Evolutionary conservation across 2,113 vertebrate genomes (phyloP).

Genomic region (Tinamus guttatus): DNA sequence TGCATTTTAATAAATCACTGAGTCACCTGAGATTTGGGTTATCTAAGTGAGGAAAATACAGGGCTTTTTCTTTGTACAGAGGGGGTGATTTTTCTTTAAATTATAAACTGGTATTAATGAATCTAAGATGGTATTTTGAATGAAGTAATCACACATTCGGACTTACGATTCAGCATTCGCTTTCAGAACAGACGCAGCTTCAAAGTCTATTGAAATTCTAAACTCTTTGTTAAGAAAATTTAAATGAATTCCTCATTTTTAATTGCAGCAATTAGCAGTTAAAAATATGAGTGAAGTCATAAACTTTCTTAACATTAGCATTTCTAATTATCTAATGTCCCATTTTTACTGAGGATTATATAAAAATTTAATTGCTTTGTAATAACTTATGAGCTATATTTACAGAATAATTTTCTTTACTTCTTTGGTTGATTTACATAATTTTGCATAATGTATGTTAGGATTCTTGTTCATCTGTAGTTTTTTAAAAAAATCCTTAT

Average conservation of each 20-base stretch:
- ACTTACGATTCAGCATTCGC: not conserved
- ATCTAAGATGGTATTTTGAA: not conserved
- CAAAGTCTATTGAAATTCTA: conserved; percentile 15
- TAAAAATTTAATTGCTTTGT: conserved; percentile 57
- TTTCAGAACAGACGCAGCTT: conserved; percentile 7
- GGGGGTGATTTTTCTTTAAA: not conserved
- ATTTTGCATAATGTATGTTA: conserved; percentile 55
- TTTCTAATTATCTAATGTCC: conserved; percentile 57
- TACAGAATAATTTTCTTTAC: conserved; percentile 37
- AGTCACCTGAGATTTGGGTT: not conserved
- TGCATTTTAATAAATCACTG: not conserved
- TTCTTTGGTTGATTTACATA: conserved; percentile 50
- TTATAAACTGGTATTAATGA: not conserved
- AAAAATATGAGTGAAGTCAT: conserved; percentile 19
- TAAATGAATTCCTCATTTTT: conserved; percentile 38
- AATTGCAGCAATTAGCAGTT: conserved; percentile 58
- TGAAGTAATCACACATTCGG: not conserved
- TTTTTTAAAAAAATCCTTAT: not conserved
- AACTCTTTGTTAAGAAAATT: conserved; percentile 24
- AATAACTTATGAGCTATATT: conserved; percentile 55
- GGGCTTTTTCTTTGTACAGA: not conserved
- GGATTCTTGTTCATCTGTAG: not conserved
- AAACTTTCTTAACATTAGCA: conserved; percentile 52
- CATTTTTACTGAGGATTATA: conserved; percentile 48
- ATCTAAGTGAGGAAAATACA: not conserved